Evolutionary conservation across 2,113 vertebrate species (phyloP).

Genomic region (Syrmaticus mikado): DNA sequence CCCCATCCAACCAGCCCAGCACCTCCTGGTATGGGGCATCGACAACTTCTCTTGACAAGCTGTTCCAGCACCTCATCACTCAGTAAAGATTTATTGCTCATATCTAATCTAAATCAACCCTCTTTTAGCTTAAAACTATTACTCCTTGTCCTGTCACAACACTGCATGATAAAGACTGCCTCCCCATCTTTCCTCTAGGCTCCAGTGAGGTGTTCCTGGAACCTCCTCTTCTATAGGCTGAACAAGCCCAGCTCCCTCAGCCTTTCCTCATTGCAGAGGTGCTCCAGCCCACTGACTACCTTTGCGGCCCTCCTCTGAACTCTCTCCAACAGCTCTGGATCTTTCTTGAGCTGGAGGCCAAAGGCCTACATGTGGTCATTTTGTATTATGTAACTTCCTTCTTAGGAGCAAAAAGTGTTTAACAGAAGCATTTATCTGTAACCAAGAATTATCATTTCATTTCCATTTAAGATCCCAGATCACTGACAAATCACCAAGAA

Average conservation of each 20-base stretch:
- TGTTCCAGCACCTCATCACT: neutral
- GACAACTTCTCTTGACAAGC: neutral
- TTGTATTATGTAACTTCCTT: neutral
- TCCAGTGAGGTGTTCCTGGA: neutral
- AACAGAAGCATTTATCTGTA: neutral
- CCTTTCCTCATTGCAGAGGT: neutral
- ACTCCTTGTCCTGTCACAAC: neutral
- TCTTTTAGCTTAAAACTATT: neutral
- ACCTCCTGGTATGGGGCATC: neutral
- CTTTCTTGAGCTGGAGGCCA: neutral
- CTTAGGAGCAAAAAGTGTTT: neutral
- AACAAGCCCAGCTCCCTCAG: neutral
- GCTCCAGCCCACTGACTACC: neutral
- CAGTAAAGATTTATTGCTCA: neutral
- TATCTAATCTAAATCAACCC: neutral
- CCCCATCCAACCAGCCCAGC: neutral
- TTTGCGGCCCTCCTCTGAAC: neutral
- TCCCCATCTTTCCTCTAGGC: too few relatives aligned
- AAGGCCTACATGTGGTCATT: neutral
- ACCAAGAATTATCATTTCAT: neutral
- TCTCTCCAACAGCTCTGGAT: neutral
- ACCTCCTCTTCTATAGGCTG: neutral
- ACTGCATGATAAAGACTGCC: too few relatives aligned
- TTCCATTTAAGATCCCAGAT: neutral
- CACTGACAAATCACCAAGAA: neutral